Evolutionary conservation across 1,140 invertebrate genomes (phyloP).

Genomic region (Camponotus vicinus): DNA sequence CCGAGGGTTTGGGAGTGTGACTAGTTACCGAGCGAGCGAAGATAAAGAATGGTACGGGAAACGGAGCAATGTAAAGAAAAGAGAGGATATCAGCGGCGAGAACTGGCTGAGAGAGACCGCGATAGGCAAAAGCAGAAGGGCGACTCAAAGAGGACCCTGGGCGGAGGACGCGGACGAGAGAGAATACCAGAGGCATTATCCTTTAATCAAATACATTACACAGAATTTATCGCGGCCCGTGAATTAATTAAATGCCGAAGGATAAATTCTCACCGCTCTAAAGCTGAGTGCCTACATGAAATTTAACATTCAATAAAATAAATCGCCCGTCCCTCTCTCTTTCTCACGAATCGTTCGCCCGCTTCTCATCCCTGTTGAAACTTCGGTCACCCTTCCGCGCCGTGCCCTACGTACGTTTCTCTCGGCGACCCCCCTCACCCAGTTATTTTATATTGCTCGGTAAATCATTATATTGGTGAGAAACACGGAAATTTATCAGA

Average conservation of each 20-base stretch:
- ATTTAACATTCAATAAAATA: constrained; percentile 85
- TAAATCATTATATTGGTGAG: constrained; percentile 52
- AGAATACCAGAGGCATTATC: constrained; percentile 84
- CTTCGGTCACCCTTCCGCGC: constrained; percentile 35
- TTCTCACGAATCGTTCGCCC: constrained; percentile 67
- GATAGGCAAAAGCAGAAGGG: constrained; percentile 61
- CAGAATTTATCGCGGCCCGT: constrained; percentile 85
- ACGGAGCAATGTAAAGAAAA: neutral
- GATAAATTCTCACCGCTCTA: constrained; percentile 83
- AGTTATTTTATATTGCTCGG: constrained; percentile 49
- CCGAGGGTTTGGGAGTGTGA: constrained; percentile 55
- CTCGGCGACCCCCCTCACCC: constrained; percentile 6
- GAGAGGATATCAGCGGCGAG: constrained; percentile 29
- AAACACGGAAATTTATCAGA: constrained; percentile 37
- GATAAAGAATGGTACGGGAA: constrained; percentile 55
- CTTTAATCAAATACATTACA: constrained; percentile 86
- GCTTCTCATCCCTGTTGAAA: constrained; percentile 49
- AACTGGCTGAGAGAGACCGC: constrained; percentile 57
- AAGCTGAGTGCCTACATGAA: constrained; percentile 79
- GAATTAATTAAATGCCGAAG: constrained; percentile 86
- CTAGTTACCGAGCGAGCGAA: constrained; percentile 59
- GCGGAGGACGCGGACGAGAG: constrained; percentile 52
- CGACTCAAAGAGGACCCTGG: constrained; percentile 65
- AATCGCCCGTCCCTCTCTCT: constrained; percentile 70
- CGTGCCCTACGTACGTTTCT: constrained; percentile 5